Percentiles rank a stretch among this genome's conserved stretches.
phyloP scores from a whole-genome alignment of 1,140 invertebrate species.

The Eulimnadia texana region DNA sequence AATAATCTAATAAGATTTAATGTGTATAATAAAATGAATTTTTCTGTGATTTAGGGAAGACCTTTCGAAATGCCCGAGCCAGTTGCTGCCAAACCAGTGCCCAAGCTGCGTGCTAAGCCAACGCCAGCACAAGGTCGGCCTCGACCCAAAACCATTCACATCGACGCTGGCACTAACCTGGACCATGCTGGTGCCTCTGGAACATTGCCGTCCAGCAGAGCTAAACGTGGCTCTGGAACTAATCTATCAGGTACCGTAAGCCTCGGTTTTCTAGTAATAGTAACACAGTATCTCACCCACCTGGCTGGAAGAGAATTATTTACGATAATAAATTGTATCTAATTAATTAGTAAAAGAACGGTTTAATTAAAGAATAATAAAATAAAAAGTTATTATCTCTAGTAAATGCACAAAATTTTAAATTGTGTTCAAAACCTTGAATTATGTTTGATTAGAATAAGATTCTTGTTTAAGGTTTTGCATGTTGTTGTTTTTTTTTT shows the following conservation, averaged over 20 bases:
- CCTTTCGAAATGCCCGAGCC: constrained; percentile 22
- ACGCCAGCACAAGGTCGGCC: constrained; percentile 43
- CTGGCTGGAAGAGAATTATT: too few relatives aligned
- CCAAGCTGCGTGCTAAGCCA: constrained; percentile 21
- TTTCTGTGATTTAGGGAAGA: constrained; percentile 20
- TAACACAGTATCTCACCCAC: too few relatives aligned
- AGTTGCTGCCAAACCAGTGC: constrained; percentile 25
- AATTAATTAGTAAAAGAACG: not conserved
- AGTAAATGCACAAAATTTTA: too few relatives aligned
- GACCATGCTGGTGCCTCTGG: constrained; percentile 38
- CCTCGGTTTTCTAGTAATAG: too few relatives aligned
- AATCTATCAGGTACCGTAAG: constrained; percentile 50
- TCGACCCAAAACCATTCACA: constrained; percentile 72
- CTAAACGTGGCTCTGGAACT: constrained; percentile 63
- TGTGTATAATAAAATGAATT: too few relatives aligned
- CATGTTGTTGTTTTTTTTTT: too few relatives aligned
- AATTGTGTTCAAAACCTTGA: too few relatives aligned
- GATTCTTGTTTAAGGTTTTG: too few relatives aligned
- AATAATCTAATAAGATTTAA: too few relatives aligned
- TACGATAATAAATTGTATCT: not conserved
- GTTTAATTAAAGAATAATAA: too few relatives aligned
- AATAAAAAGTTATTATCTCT: too few relatives aligned
- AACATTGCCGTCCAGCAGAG: constrained; percentile 39
- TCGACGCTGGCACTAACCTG: constrained; percentile 47
- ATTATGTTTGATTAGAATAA: too few relatives aligned